Conservation (phyloP, 2,113 vertebrate genomes). For the Pedetes capensis region DNA sequence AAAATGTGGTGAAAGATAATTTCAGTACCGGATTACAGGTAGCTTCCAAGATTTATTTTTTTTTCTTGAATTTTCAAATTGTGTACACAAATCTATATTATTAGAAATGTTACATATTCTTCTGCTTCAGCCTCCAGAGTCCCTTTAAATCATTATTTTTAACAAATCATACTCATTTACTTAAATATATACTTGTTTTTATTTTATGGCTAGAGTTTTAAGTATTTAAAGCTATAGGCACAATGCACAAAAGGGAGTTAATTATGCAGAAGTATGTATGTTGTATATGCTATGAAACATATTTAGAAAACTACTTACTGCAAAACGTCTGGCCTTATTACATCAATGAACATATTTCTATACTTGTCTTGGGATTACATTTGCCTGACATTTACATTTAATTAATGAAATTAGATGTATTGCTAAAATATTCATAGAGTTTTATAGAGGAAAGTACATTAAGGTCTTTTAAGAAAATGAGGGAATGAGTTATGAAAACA, state of each 20-base stretch:
- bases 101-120: not conserved
- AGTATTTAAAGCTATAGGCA: not conserved
- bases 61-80: not conserved
- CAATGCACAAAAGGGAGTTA: conserved; percentile 21
- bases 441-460: conserved; percentile 19
- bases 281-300: not conserved
- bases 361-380: not conserved
- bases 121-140: no score
- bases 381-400: conserved; percentile 65
- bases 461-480: conserved; percentile 43
- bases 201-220: not conserved
- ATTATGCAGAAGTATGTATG: not conserved
- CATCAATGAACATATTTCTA: not conserved
- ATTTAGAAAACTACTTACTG: conserved; percentile 27
- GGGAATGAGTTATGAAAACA: not conserved
- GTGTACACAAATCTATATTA: not conserved
- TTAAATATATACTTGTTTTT: not conserved
- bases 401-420: conserved; percentile 41
- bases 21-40: not conserved
- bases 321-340: conserved; percentile 49
- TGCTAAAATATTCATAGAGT: conserved; percentile 49
- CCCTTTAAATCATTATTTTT: not conserved
- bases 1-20: not conserved
- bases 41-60: not conserved
- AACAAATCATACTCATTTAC: not conserved